Conservation (phyloP, 2,888 invertebrate species). For the Cepaea hortensis region DNA sequence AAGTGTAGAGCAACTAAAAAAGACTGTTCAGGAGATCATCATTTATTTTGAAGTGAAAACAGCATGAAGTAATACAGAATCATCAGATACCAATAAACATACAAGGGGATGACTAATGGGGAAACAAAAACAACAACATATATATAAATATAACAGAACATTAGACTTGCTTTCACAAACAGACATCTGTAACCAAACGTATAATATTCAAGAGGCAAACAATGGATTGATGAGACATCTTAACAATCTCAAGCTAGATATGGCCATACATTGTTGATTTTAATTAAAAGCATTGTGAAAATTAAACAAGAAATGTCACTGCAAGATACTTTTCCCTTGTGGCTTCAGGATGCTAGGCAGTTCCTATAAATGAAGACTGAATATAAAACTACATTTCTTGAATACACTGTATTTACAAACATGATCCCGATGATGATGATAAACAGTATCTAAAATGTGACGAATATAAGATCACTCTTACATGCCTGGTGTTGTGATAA, state of each 20-base stretch:
- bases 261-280: background rate
- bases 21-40: background rate
- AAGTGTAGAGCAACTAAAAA: background rate
- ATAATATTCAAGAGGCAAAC: no score
- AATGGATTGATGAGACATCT: no score
- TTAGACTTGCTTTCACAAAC: no score
- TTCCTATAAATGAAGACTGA: background rate
- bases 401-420: background rate
- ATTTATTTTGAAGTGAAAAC: constrained; percentile 22
- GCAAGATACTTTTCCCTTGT: background rate
- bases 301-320: background rate
- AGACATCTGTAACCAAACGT: no score
- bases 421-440: background rate
- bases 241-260: background rate
- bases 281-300: background rate
- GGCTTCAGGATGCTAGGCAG: background rate
- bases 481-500: background rate
- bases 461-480: background rate
- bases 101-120: background rate
- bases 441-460: background rate
- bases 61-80: constrained; percentile 2
- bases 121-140: no score
- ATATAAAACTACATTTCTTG: background rate
- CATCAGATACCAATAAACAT: background rate
- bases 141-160: no score